Base-by-base conservation (phyloP, 2,797 vertebrate species). In the Anguilla obscura region DNA sequence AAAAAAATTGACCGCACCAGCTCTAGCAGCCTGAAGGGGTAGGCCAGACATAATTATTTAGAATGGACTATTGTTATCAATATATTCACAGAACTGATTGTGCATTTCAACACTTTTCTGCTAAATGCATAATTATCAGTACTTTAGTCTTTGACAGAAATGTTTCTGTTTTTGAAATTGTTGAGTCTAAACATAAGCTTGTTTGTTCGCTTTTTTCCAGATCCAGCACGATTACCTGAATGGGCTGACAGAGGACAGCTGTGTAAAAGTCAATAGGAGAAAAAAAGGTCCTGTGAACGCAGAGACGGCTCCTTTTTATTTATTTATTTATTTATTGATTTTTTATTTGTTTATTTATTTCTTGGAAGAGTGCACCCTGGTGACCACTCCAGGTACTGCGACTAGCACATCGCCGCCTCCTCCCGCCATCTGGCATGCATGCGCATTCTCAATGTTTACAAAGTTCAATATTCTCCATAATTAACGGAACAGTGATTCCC, bases 401-500 rank as follows among this genome's bases (percentile, higher is more conserved):
- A 52, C 45, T 54, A 82, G 84, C 87, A 84, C 84, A 66, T 89
- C 85, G 87, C 45, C 91, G 4, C 48, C 54, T 12, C 12, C 50
- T 83, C 87, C 60, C 85, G 74, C 88, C 88, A 86, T 88, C 85
- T 88, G 88, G 84, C 83, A 85, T 83, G 85, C 10, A 83, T 90
- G 45, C 85, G 30, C 84, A 76, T 69, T 90, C 88, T 88, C 45
- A 18, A 27, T 88, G 86, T 87, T 90, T 91, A 79, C 91, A 84
- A 88, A 88, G 80, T 88, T 74, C 50, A 89, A 88, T 90, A 92
- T 91, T 89, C 74, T 93, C 85, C 40, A 91, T 92, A 92, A 93
- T 92, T 92, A 93, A 94, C 93, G 93, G 89, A 69, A 88, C 86
- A 90, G 85, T 86, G 88, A 91, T 91, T 82, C 45, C 45, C 45